Base-by-base conservation (phyloP, 2,113 vertebrate genomes). In the Xyrauchen texanus region DNA sequence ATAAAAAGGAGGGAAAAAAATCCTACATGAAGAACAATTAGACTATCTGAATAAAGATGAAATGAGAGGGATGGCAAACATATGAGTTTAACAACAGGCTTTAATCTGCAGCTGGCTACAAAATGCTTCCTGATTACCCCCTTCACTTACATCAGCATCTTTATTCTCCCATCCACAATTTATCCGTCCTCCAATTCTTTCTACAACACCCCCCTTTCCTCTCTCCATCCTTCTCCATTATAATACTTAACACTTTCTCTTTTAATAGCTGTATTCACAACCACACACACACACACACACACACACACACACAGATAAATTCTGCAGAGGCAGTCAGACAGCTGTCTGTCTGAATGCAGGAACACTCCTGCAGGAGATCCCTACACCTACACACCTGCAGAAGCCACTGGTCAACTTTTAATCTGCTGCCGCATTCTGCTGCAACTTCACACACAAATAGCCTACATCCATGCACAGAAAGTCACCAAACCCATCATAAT, bases 391-490 rank as follows among this genome's bases (percentile, higher is more conserved):
- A 83, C 81, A 85, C 84, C 81, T 81, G 84, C 81, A 79, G 68
- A 80, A 82, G 65, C 60, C 80, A 81, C 75, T 47, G 66, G 65
- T 81, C 84, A 85, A 85, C 84, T 83, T 85, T 82, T 75, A 63
- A 69, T 34, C 21, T 34, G 21, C 21, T 34, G 21, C 21, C 21
- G 21, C 21, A 34, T 34, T 51, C 70, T 83, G 78, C 84, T 76
- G 69, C 78, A 70, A 58, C 67, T 75, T 80, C 34, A 44, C 66
- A 58, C 60, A 10, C 74, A 64, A n/a, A 52, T 44, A 34, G 21
- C 21, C 21, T 34, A 60, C 51, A 78, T 44, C 65, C 75, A 44
- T 45, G 57, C 75, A 49, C 47, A 49, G 5, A 6, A 6, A 49
- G 5, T 6, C 47, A 49, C 21, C 21, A 34, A 34, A 34, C 1